phyloP scores from a whole-genome alignment of 2,888 invertebrate genomes.

The Amphipoea oculea region DNA sequence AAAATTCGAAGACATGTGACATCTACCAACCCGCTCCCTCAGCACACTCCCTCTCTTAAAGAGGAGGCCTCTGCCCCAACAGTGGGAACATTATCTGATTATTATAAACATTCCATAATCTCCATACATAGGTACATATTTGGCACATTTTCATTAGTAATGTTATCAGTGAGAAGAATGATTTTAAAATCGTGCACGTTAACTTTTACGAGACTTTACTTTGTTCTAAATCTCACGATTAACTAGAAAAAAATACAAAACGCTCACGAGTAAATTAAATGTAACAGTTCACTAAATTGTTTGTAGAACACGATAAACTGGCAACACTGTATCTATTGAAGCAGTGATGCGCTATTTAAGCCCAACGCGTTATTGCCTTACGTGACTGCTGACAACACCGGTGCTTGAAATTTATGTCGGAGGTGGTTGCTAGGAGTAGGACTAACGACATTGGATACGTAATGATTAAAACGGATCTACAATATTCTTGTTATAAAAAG shows the following conservation, averaged over 20 bases:
- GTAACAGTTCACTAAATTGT: constrained; percentile 20
- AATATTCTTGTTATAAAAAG: constrained; percentile 1
- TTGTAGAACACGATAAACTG: constrained; percentile 24
- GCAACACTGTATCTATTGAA: constrained; percentile 37
- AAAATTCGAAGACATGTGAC: background rate
- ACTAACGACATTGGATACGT: constrained; percentile 41
- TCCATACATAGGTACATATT: background rate
- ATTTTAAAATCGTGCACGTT: background rate
- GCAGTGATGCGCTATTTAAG: constrained; percentile 45
- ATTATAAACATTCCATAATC: background rate
- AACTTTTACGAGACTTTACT: background rate
- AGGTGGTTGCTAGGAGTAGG: constrained; percentile 25
- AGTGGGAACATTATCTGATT: background rate
- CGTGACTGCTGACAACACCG: constrained; percentile 46
- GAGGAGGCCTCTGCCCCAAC: background rate
- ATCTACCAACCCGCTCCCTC: too few relatives aligned
- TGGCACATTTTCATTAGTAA: background rate
- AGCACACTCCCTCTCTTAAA: background rate
- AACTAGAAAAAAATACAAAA: constrained; percentile 16
- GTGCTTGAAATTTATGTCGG: constrained; percentile 23
- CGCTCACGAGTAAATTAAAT: constrained; percentile 7
- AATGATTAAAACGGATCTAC: constrained; percentile 20
- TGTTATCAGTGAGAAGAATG: too few relatives aligned
- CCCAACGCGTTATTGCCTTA: constrained; percentile 33
- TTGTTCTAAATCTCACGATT: background rate